These are phyloP conservation scores for Mastigias papua DNA, from an alignment of 30 jellyfish, hydroid and myxozoan species.

Conservation along the genomic window DNA sequence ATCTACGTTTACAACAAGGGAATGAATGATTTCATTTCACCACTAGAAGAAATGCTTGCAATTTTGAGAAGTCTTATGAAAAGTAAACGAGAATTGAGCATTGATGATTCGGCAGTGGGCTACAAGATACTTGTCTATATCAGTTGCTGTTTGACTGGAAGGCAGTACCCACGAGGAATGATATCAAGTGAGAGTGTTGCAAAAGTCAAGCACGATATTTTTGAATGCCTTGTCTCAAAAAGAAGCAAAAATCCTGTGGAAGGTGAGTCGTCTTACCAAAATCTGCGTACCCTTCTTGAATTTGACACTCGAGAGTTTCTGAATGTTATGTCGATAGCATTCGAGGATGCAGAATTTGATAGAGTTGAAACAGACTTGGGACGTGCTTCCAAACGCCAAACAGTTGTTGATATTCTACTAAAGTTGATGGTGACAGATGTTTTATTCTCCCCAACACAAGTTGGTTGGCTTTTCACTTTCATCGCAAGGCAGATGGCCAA, in stretches of 20 bases:
- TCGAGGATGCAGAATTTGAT: conserved; percentile 96
- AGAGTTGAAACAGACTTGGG: conserved; percentile 67
- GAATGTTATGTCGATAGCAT: conserved; percentile 93
- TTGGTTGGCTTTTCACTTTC: conserved; percentile 95
- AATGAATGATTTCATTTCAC: conserved; percentile 89
- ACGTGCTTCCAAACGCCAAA: conserved; percentile 86
- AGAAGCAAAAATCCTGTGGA: conserved; percentile 58
- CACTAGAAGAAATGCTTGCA: conserved; percentile 88
- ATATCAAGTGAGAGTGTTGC: conserved; percentile 59
- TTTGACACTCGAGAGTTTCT: conserved; percentile 96
- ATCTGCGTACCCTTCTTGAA: conserved; percentile 75
- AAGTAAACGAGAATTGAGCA: conserved; percentile 47
- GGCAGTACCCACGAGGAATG: conserved; percentile 94
- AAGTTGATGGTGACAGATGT: conserved; percentile 93
- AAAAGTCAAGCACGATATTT: conserved; percentile 84
- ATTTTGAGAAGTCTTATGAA: conserved; percentile 70
- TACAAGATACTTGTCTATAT: conserved; percentile 89
- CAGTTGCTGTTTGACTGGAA: conserved; percentile 97
- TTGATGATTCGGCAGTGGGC: conserved; percentile 77
- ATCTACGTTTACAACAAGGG: conserved; percentile 96
- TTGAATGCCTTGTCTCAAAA: conserved; percentile 67
- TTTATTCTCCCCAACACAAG: conserved; percentile 93
- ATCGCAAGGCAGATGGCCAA: conserved; percentile 99
- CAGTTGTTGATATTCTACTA: conserved; percentile 88
- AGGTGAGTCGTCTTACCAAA: conserved; percentile 83